phyloP scores from a whole-genome alignment of 2,113 vertebrate genomes.

The Sarotherodon lohbergeri region DNA sequence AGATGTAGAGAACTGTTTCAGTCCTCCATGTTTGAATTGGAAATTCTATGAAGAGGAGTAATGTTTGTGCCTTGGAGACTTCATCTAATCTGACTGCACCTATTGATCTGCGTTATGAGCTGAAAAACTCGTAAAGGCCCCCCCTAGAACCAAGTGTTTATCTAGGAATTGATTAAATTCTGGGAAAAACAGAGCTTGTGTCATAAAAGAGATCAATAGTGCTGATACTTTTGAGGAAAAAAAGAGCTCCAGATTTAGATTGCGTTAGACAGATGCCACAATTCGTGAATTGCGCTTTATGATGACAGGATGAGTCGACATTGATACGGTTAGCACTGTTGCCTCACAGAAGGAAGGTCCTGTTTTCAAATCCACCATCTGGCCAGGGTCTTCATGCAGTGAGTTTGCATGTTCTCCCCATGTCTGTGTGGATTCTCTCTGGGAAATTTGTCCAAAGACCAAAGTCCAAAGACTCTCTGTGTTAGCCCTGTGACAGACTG shows the following conservation, averaged over 20 bases:
- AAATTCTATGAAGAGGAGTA: background rate
- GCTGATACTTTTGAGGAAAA: background rate
- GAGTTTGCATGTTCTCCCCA: background rate
- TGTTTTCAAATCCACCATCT: background rate
- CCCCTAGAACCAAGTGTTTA: conserved; percentile 5
- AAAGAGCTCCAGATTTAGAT: background rate
- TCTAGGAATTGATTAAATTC: conserved; percentile 28
- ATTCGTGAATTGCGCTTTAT: background rate
- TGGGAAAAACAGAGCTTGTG: background rate
- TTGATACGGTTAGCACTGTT: background rate
- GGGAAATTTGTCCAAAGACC: background rate
- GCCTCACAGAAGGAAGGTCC: background rate
- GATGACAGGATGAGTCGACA: background rate
- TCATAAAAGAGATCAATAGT: conserved; percentile 9
- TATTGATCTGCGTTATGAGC: conserved; percentile 4
- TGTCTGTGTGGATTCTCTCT: background rate
- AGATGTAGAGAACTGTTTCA: background rate
- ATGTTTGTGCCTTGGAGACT: background rate
- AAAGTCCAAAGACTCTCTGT: background rate
- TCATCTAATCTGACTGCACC: conserved; percentile 10
- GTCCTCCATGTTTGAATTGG: background rate
- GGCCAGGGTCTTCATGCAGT: background rate
- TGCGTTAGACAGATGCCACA: background rate
- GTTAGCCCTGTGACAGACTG: background rate
- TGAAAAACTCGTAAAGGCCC: background rate